Evolutionary conservation across 2,888 invertebrate genomes (phyloP).

Genomic region (Rhagophthalmus giganteus): DNA sequence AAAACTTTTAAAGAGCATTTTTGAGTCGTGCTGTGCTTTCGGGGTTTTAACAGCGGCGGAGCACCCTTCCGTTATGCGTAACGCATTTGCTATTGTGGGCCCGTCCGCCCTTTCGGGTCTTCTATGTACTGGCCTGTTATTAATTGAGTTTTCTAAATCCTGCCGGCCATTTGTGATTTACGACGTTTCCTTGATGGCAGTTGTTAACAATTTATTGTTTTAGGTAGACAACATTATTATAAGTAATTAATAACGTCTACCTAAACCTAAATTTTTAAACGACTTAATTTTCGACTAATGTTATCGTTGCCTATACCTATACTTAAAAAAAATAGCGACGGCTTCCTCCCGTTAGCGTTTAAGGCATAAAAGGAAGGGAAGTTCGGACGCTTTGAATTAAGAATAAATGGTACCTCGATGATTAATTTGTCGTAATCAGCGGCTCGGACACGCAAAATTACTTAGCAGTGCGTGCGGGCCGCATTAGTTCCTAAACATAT

Average conservation of each 20-base stretch:
- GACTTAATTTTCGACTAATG: conserved; percentile 3
- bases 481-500: conserved; percentile 38
- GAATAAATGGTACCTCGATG: conserved; percentile 34
- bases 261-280: conserved; percentile 3
- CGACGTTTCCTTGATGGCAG: conserved; percentile 37
- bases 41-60: conserved; percentile 34
- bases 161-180: conserved; percentile 46
- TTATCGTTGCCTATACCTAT: too few species aligned
- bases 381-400: conserved; percentile 13
- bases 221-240: conserved; percentile 40
- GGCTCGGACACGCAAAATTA: conserved; percentile 48
- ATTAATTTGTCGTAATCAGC: conserved; percentile 50
- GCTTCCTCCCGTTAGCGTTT: too few species aligned
- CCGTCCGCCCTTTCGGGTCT: conserved; percentile 44
- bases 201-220: conserved; percentile 39
- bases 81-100: conserved; percentile 45
- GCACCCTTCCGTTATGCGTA: conserved; percentile 36
- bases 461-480: conserved; percentile 44
- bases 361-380: conserved; percentile 12
- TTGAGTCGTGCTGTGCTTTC: conserved; percentile 36
- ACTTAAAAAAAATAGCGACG: too few species aligned
- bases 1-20: conserved; percentile 16
- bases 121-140: conserved; percentile 36
- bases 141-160: conserved; percentile 43
- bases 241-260: conserved; percentile 1